These are phyloP conservation scores for Xestia sexstrigata DNA, from an alignment of 2,888 invertebrate genomes.

Conservation along the genomic window DNA sequence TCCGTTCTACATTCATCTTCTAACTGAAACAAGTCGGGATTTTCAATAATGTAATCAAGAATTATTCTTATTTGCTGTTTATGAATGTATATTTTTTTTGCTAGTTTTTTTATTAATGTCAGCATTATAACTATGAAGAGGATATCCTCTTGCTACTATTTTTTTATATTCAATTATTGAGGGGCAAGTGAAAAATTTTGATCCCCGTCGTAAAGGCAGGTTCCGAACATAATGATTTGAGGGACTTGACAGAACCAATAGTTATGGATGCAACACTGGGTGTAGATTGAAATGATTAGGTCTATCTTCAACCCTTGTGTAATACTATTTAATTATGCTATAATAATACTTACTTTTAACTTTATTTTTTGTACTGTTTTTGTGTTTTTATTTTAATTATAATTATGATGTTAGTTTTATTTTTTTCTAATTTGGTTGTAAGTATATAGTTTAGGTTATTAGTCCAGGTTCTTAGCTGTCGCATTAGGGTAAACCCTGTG, in stretches of 20 bases:
- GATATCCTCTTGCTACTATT: not conserved
- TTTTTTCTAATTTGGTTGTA: no score
- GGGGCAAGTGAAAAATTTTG: not conserved
- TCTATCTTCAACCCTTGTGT: not conserved
- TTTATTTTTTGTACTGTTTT: no score
- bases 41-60: not conserved
- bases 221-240: not conserved
- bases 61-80: not conserved
- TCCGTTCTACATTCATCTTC: constrained; percentile 80
- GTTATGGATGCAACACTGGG: not conserved
- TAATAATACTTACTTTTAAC: no score
- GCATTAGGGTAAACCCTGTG: no score
- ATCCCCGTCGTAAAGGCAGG: not conserved
- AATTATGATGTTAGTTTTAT: no score
- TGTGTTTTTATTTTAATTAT: no score
- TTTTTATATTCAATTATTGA: not conserved
- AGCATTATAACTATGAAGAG: not conserved
- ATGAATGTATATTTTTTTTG: not conserved
- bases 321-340: no score
- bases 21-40: constrained; percentile 71
- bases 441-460: no score
- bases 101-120: not conserved
- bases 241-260: not conserved
- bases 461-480: no score
- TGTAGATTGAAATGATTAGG: not conserved